Conservation (phyloP, 2,888 invertebrate genomes). For the Papilio gigon region DNA sequence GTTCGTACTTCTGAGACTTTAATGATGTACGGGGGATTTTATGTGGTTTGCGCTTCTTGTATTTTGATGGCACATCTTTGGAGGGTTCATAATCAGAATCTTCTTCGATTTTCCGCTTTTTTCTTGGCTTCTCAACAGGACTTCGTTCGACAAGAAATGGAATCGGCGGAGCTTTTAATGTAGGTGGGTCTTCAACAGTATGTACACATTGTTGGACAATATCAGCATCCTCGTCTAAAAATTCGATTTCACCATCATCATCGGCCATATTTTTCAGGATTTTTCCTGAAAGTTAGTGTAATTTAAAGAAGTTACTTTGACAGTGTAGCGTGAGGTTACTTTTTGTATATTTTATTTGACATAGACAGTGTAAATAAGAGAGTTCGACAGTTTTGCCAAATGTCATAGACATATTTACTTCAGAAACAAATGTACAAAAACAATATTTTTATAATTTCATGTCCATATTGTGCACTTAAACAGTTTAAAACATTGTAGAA, state of each 20-base stretch:
- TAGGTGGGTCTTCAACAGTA: constrained; percentile 41
- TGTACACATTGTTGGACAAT: constrained; percentile 73
- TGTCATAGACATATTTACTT: neutral
- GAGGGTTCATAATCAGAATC: constrained; percentile 72
- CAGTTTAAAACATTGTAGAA: too few relatives aligned
- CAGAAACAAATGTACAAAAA: too few relatives aligned
- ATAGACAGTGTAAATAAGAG: neutral
- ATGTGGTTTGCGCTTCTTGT: constrained; percentile 46
- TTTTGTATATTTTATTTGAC: neutral
- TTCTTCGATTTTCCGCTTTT: constrained; percentile 57
- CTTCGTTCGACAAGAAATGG: constrained; percentile 58
- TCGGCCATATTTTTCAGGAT: constrained; percentile 55
- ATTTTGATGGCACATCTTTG: constrained; percentile 51
- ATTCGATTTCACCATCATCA: constrained; percentile 71
- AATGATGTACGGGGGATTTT: constrained; percentile 37
- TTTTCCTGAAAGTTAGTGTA: too few relatives aligned
- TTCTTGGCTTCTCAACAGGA: constrained; percentile 48
- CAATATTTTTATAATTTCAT: neutral
- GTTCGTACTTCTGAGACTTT: constrained; percentile 32
- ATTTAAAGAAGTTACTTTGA: too few relatives aligned
- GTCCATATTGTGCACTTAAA: neutral
- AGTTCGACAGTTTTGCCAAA: neutral
- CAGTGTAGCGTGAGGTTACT: neutral
- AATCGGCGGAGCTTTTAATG: constrained; percentile 41
- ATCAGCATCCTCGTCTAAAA: constrained; percentile 76